These are phyloP conservation scores for Halesus radiatus DNA, from an alignment of 1,140 invertebrate species.

Conservation along the genomic window DNA sequence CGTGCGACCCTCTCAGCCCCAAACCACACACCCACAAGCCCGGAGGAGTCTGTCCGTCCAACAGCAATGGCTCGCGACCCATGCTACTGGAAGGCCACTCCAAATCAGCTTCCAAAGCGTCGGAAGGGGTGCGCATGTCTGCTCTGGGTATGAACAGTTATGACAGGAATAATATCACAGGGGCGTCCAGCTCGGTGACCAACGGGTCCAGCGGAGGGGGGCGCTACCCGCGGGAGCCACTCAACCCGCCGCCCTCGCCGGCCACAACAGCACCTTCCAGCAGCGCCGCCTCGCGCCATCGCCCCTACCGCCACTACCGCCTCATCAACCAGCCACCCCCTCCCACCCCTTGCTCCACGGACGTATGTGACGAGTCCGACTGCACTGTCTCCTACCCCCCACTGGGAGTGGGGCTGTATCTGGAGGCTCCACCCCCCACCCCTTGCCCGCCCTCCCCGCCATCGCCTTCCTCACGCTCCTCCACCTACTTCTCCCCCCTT, in stretches of 20 bases:
- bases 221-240: constrained; percentile 83
- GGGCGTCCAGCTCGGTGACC: constrained; percentile 83
- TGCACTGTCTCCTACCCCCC: constrained; percentile 72
- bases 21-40: constrained; percentile 57
- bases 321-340: constrained; percentile 89
- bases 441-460: constrained; percentile 88
- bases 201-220: constrained; percentile 65
- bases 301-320: constrained; percentile 83
- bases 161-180: constrained; percentile 85
- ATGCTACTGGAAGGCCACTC: constrained; percentile 53
- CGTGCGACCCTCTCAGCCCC: constrained; percentile 72
- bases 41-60: constrained; percentile 50
- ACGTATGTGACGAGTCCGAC: constrained; percentile 92
- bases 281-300: constrained; percentile 71
- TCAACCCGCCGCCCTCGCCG: constrained; percentile 92
- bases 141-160: constrained; percentile 77
- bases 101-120: constrained; percentile 58
- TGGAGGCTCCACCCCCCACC: constrained; percentile 87
- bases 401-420: constrained; percentile 68
- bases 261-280: constrained; percentile 75
- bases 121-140: constrained; percentile 77
- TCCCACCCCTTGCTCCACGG: constrained; percentile 94
- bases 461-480: constrained; percentile 86
- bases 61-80: constrained; percentile 67
- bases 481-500: constrained; percentile 80